phyloP scores from a whole-genome alignment of 2,113 vertebrate species.

The Salminus brasiliensis region DNA sequence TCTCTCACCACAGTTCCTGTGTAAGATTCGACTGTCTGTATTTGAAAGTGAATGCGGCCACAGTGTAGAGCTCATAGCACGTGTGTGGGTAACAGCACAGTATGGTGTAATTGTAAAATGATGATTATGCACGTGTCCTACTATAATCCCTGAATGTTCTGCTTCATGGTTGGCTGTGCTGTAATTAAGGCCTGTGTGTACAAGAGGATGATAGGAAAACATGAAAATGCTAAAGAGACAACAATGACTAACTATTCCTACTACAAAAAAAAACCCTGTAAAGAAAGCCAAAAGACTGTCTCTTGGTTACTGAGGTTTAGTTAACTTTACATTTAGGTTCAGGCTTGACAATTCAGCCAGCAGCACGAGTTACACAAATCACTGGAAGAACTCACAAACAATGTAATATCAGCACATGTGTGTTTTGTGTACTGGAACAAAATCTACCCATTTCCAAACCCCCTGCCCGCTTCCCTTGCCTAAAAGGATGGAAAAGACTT shows the following conservation, averaged over 20 bases:
- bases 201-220: not conserved
- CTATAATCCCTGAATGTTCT: not conserved
- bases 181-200: constrained; percentile 17
- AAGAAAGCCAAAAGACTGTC: too few species aligned
- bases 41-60: not conserved
- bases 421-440: constrained; percentile 20
- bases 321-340: not conserved
- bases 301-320: not conserved
- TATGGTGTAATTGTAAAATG: not conserved
- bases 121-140: too few species aligned
- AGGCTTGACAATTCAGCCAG: not conserved
- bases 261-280: not conserved
- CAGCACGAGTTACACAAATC: not conserved
- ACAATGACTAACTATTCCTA: not conserved
- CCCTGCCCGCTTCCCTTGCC: constrained; percentile 11
- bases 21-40: not conserved
- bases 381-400: not conserved
- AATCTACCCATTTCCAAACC: not conserved
- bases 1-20: constrained; percentile 28
- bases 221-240: not conserved
- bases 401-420: not conserved
- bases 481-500: not conserved
- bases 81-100: not conserved
- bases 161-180: constrained; percentile 17
- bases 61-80: not conserved